Base-by-base conservation (phyloP, 2,113 vertebrate genomes). In the Odobenus rosmarus region DNA sequence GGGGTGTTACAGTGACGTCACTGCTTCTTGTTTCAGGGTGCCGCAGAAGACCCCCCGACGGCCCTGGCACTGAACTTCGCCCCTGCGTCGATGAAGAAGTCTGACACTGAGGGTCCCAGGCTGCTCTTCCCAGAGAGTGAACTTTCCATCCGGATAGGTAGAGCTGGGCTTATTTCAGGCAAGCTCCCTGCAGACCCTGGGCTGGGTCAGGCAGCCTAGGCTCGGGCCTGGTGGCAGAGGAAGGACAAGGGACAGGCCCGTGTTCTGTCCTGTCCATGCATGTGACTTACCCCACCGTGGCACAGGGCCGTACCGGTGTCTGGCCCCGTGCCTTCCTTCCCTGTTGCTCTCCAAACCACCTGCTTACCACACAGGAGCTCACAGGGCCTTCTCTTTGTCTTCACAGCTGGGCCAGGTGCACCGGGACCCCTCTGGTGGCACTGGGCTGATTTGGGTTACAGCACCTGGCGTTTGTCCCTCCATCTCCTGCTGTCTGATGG, bases 131-230 rank as follows among this genome's bases (percentile, higher is more conserved):
- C 97, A 0, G 91, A 98, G 0, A 99, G 99, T 3, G 99, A 99
- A 96, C 98, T 99, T 98, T 99, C 98, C 98, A 99, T 99, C 99
- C 98, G 99, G 99, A 99, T 99, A 99, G 99, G 99, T 99, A 99
- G 99, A 99, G 96, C 99, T 93, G 99, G 99, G 98, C 98, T 98
- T 53, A 98, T 98, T 86, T 97, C 99, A 99, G 99, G 99, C 99
- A 99, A 99, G 99, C 99, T 99, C 98, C 98, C 99, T 98, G 99
- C 98, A 98, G 71, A n/a, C 59, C 33, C 49, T 10, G 42, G 31
- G 90, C 51, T 6, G 31, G 71, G 85, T 23, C 9, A 6, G 67
- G 4, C 51, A 26, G 62, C 21, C 0, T 7, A 46, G 69, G 10
- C 33, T 12, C 0, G 18, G 55, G 81, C 46, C 61, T 53, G 33